Evolutionary conservation across 2,888 invertebrate species (phyloP).

Genomic region (Napeogenes inachia): DNA sequence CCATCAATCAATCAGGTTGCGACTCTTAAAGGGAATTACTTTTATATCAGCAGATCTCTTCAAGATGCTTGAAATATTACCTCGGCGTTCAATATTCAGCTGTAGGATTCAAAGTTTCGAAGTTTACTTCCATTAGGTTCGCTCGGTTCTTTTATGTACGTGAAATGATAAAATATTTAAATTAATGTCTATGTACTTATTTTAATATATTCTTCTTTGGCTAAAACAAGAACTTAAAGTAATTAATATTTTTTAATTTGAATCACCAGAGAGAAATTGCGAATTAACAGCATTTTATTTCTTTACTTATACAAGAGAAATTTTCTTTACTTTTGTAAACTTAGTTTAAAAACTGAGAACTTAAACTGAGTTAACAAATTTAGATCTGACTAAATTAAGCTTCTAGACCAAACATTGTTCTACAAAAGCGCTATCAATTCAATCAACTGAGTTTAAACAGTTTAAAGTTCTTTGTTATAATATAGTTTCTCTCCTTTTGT

Average conservation of each 20-base stretch:
- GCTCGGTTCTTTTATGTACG: background rate
- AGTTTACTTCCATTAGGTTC: slow-evolving; percentile 40
- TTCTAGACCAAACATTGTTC: slow-evolving; percentile 23
- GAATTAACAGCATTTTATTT: background rate
- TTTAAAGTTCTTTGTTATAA: slow-evolving; percentile 13
- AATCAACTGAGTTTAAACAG: slow-evolving; percentile 19
- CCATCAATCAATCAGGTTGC: slow-evolving; percentile 68
- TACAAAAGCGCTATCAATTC: slow-evolving; percentile 22
- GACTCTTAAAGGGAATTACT: slow-evolving; percentile 67
- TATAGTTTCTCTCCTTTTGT: background rate
- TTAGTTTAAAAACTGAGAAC: slow-evolving; percentile 20
- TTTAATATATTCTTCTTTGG: too few species aligned
- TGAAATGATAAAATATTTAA: background rate
- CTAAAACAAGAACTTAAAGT: too few species aligned
- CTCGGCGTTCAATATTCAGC: slow-evolving; percentile 38
- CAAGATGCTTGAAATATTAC: slow-evolving; percentile 59
- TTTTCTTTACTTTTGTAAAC: slow-evolving; percentile 3
- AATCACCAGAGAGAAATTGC: background rate
- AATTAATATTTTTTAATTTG: background rate
- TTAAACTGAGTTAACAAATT: slow-evolving; percentile 16
- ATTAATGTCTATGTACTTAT: background rate
- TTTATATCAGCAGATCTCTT: slow-evolving; percentile 64
- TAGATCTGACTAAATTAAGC: slow-evolving; percentile 21
- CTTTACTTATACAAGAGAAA: slow-evolving; percentile 13
- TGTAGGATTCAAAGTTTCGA: slow-evolving; percentile 38